These are phyloP conservation scores for Epizoanthus illoricatus DNA, from an alignment of 92 coral and sea anemone genomes.

Conservation along the genomic window DNA sequence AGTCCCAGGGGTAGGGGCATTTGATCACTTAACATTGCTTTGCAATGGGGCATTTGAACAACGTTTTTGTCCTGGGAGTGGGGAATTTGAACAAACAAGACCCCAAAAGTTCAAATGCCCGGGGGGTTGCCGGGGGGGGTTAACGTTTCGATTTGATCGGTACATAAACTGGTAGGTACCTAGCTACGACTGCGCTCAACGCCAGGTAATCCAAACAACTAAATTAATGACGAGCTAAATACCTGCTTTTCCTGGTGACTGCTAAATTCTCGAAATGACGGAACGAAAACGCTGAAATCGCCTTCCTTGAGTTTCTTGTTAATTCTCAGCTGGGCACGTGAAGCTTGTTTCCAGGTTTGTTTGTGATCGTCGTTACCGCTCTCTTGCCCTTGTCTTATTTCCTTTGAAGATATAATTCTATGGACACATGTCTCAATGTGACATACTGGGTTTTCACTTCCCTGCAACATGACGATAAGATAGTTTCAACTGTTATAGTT, in stretches of 20 bases:
- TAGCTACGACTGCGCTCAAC: no score
- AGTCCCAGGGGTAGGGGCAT: no score
- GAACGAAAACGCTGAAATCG: conserved; percentile 2
- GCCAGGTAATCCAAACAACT: neutral
- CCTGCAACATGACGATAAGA: neutral
- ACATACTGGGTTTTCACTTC: neutral
- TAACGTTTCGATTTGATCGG: no score
- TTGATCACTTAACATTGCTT: no score
- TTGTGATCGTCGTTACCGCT: neutral
- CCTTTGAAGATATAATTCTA: neutral
- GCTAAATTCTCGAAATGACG: conserved; percentile 2
- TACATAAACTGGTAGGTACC: no score
- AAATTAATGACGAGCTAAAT: neutral
- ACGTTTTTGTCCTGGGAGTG: no score
- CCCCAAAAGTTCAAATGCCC: no score
- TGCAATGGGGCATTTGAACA: no score
- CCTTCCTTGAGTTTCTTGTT: conserved; percentile 25
- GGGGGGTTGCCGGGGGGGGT: no score
- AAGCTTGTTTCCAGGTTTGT: neutral
- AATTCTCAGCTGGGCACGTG: neutral
- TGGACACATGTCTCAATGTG: conserved; percentile 3
- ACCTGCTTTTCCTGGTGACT: neutral
- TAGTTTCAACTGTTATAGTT: neutral
- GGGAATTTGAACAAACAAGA: no score
- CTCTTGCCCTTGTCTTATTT: neutral